A percentile compares a stretch with the other conserved stretches of the same genome.
phyloP scores from a whole-genome alignment of 2,797 vertebrate species.

The Miichthys miiuy region DNA sequence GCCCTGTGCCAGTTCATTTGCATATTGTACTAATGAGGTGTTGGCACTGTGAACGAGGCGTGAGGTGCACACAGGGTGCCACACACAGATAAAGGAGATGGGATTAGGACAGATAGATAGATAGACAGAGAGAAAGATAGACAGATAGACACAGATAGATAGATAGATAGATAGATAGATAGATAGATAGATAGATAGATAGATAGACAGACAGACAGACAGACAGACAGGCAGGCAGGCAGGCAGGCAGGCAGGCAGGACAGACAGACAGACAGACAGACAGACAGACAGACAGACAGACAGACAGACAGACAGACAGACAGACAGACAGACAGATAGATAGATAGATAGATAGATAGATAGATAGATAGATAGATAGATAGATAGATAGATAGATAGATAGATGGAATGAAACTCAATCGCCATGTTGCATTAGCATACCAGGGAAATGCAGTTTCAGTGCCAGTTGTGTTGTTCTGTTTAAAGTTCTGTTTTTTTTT shows the following conservation, averaged over 20 bases:
- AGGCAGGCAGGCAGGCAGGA: too few species aligned
- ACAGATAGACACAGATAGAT: constrained; percentile 35
- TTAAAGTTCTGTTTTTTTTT: constrained; percentile 22
- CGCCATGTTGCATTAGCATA: not conserved
- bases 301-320: constrained; percentile 35
- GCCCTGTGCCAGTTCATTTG: constrained; percentile 85
- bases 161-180: constrained; percentile 42
- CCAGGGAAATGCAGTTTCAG: not conserved
- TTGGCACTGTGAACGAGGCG: constrained; percentile 79
- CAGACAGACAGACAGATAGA: constrained; percentile 44
- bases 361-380: constrained; percentile 18
- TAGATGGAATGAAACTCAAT: constrained; percentile 22
- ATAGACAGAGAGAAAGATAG: constrained; percentile 32
- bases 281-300: constrained; percentile 35
- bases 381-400: constrained; percentile 12
- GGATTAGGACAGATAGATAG: constrained; percentile 32
- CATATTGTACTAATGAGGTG: constrained; percentile 89
- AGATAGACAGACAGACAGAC: constrained; percentile 40
- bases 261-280: constrained; percentile 23
- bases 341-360: constrained; percentile 38
- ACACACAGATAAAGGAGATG: constrained; percentile 60
- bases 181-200: constrained; percentile 33
- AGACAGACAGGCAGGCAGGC: too few species aligned
- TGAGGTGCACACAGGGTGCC: constrained; percentile 68
- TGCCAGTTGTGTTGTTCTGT: constrained; percentile 15